These are phyloP conservation scores for Delphinus delphis DNA, from an alignment of 2,113 vertebrate species.

Conservation along the genomic window DNA sequence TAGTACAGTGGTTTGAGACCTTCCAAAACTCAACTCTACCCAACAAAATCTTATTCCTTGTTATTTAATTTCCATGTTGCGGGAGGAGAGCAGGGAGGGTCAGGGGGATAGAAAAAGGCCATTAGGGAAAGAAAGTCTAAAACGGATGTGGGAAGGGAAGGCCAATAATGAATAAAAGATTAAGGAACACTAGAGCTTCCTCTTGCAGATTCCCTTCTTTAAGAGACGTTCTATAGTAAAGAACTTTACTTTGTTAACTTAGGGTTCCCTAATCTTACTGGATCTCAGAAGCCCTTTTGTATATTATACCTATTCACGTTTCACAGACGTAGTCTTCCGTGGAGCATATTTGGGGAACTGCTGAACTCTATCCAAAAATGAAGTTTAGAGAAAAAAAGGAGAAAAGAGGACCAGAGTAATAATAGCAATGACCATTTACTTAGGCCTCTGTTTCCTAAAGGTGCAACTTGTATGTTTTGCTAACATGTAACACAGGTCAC, in stretches of 20 bases:
- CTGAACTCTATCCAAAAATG: neutral
- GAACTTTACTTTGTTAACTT: neutral
- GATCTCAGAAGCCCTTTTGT: neutral
- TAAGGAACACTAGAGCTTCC: neutral
- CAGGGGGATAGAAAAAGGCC: neutral
- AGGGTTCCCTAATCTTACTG: neutral
- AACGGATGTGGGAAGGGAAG: neutral
- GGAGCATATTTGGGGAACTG: neutral
- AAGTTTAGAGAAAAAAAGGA: conserved; percentile 17
- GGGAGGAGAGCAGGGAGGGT: neutral
- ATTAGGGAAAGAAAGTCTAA: neutral
- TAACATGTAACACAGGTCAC: neutral
- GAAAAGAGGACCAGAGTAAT: neutral
- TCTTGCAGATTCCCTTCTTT: neutral
- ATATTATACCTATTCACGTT: neutral
- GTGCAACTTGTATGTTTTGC: neutral
- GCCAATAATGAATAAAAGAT: neutral
- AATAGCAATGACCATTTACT: neutral
- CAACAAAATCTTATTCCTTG: neutral
- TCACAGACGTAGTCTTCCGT: neutral
- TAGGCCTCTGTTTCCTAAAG: neutral
- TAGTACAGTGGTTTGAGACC: neutral
- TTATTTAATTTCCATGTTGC: neutral
- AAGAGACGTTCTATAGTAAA: neutral
- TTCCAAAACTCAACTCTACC: neutral